Percentiles rank a stretch among this genome's conserved stretches.
These are phyloP conservation scores for Clarias laeviceps DNA, from an alignment of 2,797 vertebrate genomes.

Conservation along the genomic window DNA sequence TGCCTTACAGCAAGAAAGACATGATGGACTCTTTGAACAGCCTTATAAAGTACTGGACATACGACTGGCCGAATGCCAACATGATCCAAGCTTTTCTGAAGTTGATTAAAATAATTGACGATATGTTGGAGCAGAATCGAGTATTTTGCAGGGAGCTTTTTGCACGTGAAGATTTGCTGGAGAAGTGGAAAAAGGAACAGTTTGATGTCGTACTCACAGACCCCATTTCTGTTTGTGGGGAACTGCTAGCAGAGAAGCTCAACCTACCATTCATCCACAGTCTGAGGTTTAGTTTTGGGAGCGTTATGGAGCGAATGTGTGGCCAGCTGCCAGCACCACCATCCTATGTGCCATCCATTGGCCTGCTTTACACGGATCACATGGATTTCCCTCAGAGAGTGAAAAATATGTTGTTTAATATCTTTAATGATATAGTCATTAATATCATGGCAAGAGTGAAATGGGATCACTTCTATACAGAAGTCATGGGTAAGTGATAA, in stretches of 20 bases:
- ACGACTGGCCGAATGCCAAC: constrained; percentile 7
- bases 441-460: neutral
- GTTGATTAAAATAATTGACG: constrained; percentile 13
- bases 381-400: too few species aligned
- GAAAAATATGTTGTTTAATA: too few species aligned
- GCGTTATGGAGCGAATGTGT: constrained; percentile 13
- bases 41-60: neutral
- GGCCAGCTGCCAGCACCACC: constrained; percentile 40
- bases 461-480: neutral
- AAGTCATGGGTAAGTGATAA: neutral
- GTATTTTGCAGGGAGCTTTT: constrained; percentile 22
- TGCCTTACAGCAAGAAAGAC: constrained; percentile 2
- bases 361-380: neutral
- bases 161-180: constrained; percentile 52
- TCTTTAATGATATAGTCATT: neutral
- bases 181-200: constrained; percentile 59
- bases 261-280: constrained; percentile 67
- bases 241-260: constrained; percentile 69
- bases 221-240: constrained; percentile 56
- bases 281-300: constrained; percentile 58
- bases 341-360: constrained; percentile 29
- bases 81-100: neutral
- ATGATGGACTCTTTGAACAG: neutral
- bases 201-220: constrained; percentile 70
- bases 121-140: constrained; percentile 12